Conservation (phyloP, 35 echinoderm and acorn worm genomes). For the Heliocidaris erythrogramma region DNA sequence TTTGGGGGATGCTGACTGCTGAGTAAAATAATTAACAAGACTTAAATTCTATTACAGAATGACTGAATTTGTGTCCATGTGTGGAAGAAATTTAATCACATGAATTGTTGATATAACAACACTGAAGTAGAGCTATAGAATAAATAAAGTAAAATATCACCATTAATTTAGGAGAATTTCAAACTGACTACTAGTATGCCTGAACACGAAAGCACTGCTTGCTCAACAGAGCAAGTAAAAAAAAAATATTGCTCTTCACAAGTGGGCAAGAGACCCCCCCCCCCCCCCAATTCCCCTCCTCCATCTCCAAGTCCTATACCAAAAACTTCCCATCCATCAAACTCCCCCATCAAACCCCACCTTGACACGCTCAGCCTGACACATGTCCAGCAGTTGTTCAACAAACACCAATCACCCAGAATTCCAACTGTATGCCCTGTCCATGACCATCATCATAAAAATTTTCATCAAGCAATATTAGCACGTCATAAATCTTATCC, state of each 20-base stretch:
- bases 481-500: neutral
- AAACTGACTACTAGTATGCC: no score
- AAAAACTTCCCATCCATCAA: neutral
- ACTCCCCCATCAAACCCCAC: neutral
- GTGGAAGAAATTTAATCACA: no score
- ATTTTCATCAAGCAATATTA: neutral
- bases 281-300: neutral
- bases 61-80: no score
- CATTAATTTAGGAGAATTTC: no score
- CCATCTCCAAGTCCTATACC: neutral
- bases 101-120: no score
- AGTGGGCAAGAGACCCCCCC: neutral
- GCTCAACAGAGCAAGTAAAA: no score
- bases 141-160: no score
- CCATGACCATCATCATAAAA: neutral
- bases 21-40: no score
- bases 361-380: neutral
- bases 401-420: neutral
- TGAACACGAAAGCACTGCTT: no score
- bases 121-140: no score
- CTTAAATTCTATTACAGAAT: no score
- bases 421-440: neutral
- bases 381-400: neutral
- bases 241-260: neutral
- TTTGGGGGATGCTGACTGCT: no score